These are phyloP conservation scores for Ciona savignyi DNA, from an alignment of 23 tunicate species.

Conservation along the genomic window DNA sequence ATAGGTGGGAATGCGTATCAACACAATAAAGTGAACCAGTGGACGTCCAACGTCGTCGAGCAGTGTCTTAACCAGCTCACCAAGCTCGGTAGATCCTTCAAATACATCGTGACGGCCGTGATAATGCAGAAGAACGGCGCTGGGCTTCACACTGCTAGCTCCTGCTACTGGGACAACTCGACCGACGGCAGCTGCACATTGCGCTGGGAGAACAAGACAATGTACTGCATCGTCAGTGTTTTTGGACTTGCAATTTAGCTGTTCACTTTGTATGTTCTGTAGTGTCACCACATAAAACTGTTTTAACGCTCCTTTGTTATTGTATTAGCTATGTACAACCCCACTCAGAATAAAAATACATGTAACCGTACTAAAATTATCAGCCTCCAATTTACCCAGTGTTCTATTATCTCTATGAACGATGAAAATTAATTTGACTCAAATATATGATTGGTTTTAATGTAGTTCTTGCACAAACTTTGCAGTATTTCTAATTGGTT, in stretches of 20 bases:
- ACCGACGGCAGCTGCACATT: slow-evolving; percentile 99
- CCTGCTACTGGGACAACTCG: slow-evolving; percentile 98
- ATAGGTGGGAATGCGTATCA: slow-evolving; percentile 98
- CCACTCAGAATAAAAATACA: no score
- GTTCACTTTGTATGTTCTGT: neutral
- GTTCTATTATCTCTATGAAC: no score
- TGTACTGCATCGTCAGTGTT: slow-evolving; percentile 99
- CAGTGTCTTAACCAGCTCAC: slow-evolving; percentile 89
- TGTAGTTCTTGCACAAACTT: no score
- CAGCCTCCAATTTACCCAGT: no score
- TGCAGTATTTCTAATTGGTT: neutral
- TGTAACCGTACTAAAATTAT: no score
- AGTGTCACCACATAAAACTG: neutral
- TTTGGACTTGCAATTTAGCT: slow-evolving; percentile 94
- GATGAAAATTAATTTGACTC: no score
- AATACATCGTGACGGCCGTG: slow-evolving; percentile 98
- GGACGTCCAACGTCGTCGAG: slow-evolving; percentile 96
- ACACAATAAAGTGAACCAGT: slow-evolving; percentile 90
- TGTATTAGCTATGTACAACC: no score
- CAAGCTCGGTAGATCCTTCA: slow-evolving; percentile 77
- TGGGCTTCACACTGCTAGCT: slow-evolving; percentile 96
- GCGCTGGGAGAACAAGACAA: slow-evolving; percentile 98
- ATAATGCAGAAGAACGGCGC: slow-evolving; percentile 99
- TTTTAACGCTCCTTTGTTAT: neutral
- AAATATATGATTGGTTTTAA: no score